Percentiles rank a stretch among this genome's conserved stretches.
phyloP scores from a whole-genome alignment of 1,140 invertebrate species.

The Antheraea pernyi region DNA sequence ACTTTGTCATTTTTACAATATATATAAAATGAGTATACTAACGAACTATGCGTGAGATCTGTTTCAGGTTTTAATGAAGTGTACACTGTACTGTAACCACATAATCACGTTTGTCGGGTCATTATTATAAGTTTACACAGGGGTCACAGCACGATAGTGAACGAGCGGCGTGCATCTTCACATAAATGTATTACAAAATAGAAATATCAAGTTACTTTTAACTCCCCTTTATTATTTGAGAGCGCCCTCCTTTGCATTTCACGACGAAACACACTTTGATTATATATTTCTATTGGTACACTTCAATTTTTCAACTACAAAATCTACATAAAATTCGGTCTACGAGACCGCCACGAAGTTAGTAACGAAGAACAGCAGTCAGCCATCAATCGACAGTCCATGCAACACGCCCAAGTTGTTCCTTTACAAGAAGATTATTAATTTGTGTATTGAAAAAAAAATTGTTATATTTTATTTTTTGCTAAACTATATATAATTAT shows the following conservation, averaged over 20 bases:
- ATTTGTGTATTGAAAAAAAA: neutral
- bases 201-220: slow-evolving; percentile 43
- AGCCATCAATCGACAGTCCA: slow-evolving; percentile 56
- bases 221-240: slow-evolving; percentile 72
- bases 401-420: slow-evolving; percentile 60
- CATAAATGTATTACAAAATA: slow-evolving; percentile 25
- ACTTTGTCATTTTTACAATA: slow-evolving; percentile 16
- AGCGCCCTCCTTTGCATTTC: slow-evolving; percentile 74
- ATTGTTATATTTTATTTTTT: too few relatives aligned
- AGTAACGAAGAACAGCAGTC: slow-evolving; percentile 46
- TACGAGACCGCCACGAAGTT: slow-evolving; percentile 60
- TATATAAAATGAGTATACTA: slow-evolving; percentile 6
- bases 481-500: too few relatives aligned
- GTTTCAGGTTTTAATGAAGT: slow-evolving; percentile 7
- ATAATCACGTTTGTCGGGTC: slow-evolving; percentile 46
- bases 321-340: slow-evolving; percentile 45
- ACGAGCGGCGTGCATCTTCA: slow-evolving; percentile 51
- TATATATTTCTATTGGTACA: slow-evolving; percentile 41
- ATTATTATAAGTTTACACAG: slow-evolving; percentile 42
- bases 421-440: slow-evolving; percentile 27
- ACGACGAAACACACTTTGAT: slow-evolving; percentile 52
- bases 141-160: slow-evolving; percentile 42
- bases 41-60: slow-evolving; percentile 5
- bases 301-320: slow-evolving; percentile 42
- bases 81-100: slow-evolving; percentile 19